Conservation (phyloP, 30 jellyfish, hydroid and myxozoan species). For the Phacellophora camtschatica region DNA sequence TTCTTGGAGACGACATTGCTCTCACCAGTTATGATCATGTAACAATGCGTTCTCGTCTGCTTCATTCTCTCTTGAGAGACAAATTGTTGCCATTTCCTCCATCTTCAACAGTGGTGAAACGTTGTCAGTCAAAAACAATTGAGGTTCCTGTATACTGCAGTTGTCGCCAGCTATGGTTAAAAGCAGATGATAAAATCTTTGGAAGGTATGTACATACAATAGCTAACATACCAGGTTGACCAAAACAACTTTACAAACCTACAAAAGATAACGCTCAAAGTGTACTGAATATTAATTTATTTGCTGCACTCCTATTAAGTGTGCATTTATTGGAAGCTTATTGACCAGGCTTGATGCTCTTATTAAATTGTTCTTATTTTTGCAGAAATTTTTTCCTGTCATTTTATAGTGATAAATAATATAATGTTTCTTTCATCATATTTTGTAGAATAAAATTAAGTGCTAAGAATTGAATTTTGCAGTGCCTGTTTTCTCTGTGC, state of each 20-base stretch:
- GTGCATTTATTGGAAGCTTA: too few relatives aligned
- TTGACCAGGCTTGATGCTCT: too few relatives aligned
- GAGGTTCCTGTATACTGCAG: not conserved
- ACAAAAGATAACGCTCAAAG: not conserved
- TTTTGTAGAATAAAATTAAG: too few relatives aligned
- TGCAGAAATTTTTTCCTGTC: too few relatives aligned
- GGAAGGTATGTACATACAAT: not conserved
- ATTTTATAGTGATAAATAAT: too few relatives aligned
- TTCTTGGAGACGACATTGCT: not conserved
- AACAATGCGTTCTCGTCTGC: conserved; percentile 4
- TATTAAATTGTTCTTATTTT: not conserved
- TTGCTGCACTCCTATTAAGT: too few relatives aligned
- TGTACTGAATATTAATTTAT: too few relatives aligned
- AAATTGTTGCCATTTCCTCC: conserved; percentile 1
- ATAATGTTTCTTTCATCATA: too few relatives aligned
- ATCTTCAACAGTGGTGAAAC: not conserved
- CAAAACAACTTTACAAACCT: not conserved
- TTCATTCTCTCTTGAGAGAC: not conserved
- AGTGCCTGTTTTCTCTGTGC: too few relatives aligned
- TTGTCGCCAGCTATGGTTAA: conserved; percentile 17
- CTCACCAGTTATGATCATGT: not conserved
- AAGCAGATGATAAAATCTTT: not conserved
- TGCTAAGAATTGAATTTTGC: too few relatives aligned
- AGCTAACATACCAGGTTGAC: not conserved
- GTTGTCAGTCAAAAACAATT: not conserved